Evolutionary conservation across 2,888 invertebrate genomes (phyloP), one percentile per base, ranked within the genome.

Genomic region (Tortricodes alternella): DNA sequence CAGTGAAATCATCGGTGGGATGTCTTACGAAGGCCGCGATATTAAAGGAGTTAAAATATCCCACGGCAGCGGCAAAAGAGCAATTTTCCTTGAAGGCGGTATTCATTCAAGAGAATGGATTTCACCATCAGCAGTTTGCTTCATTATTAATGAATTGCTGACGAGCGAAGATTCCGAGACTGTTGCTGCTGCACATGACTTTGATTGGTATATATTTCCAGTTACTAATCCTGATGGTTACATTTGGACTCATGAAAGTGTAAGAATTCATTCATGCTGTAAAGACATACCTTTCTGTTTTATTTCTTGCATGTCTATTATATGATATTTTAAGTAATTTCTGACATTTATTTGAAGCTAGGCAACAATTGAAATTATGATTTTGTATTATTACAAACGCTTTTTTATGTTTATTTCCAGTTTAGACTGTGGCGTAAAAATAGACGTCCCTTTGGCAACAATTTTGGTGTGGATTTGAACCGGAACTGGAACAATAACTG

Each of bases 61-160:
- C 0, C 86, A 87, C 46, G 85, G 86, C 0, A 29, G 67, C 37
- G 85, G 80, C 0, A 80, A 66, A 64, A 74, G 74, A 62, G 73
- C 64, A 0, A 70, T 89, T 2, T 87, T 89, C 11, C 65, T 89
- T 9, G 89, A 89, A 80, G 79, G 84, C 61, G 92, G 92, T 13
- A 94, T 95, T 60, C 95, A 95, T 76, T 93, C 95, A 0, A 91
- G 96, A 43, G 96, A 97, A 83, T 96, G 95, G 95, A 94, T 95
- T 11, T 87, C 93, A 0, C 92, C 94, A 0, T 93, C 95, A 0
- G 91, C 93, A 0, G 89, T 92, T 0, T 92, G 93, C 23, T 95
- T 89, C 59, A 88, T 94, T 2, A 76, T 92, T 9, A 91, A 93
- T 65, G 91, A 94, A 64, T 76, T 95, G 2, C 64, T 94, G 38